Evolutionary conservation across 2,888 invertebrate genomes (phyloP), one percentile per base, ranked within the genome.

Genomic region (Charanyca ferruginea): DNA sequence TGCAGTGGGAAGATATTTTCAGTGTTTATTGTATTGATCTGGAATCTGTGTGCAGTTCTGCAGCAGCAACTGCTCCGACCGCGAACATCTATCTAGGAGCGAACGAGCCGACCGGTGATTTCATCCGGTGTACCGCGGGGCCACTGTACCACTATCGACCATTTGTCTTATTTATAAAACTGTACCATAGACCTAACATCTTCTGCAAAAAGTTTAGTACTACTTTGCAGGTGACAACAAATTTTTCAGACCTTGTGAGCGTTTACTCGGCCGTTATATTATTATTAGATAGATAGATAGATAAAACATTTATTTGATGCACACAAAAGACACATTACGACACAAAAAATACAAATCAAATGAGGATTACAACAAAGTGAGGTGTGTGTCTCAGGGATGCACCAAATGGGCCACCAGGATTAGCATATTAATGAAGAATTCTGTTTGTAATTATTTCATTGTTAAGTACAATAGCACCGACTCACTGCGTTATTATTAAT

Each of bases 11-110:
- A 18, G 35, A n/a, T n/a, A n/a, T 18, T 44, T 51, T 55, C 11
- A 44, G 41, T n/a, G 47, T 52, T n/a, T n/a, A n/a, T n/a, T 20
- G 71, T 75, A 75, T 75, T 71, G 74, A 75, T 71, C 66, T 53
- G 49, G 22, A 62, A 52, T 45, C 32, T 66, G 59, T 55, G 55
- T 66, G 71, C 75, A 75, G 71, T 58, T 55, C 52, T 66, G 71
- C 75, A 75, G 71, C 61, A 74, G 59, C 28, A 75, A 66, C 62
- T 71, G 59, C 57, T 22, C 4, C 44, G 45, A 38, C 8, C 25
- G 70, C 28, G 53, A 20, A 13, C 51, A 38, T 58, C 9, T 11
- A 13, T 16, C 13, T 38, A 3, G 52, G 38, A 32, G 58, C 48
- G 57, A 54, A 53, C 64, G 55, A 45, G 60, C 58, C 47, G 28